Evolutionary conservation across 1,140 invertebrate genomes (phyloP), one percentile per base, ranked within the genome.

Genomic region (Macrostomum lignano): DNA sequence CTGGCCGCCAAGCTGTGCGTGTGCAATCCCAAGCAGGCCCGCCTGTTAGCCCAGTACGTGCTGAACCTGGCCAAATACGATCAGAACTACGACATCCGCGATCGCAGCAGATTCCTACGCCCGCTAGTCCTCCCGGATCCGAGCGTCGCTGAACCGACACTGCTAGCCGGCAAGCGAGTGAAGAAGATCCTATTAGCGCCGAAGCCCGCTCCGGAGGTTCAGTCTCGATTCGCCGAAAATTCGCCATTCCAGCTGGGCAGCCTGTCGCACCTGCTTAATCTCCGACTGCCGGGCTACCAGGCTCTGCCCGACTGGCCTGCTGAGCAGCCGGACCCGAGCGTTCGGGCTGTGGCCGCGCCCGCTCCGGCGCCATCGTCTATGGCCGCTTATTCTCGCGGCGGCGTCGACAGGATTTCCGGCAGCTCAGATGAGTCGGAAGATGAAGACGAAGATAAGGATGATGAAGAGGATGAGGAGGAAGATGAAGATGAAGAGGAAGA

Each of bases 1-100:
- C 60, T 96, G 36, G 78, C 84, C 3, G 73, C 84, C 0, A 94
- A 94, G 52, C 61, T 98, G 13, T 84, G 70, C 42, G 59, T 91
- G 13, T 79, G 71, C 7, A 86, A 88, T 60, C 66, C 71, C 1
- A 65, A 71, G 43, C 78, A 86, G 58, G 82, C 77, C 0, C 66
- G 68, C 36, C 58, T 77, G 5, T 62, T 94, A 23, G 79, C 78
- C 48, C 74, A 79, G 46, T 96, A 98, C 55, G 71, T 94, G 3
- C 74, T 94, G 39, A 81, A 81, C 47, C 60, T 96, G 44, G 86
- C 91, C 1, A 77, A 84, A 44, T 98, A 94, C 52, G 91, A 98
- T 62, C 70, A 73, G 32, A 91, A 82, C 55, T 96, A 98, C 49
- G 88, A 96, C 58, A 84, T 96, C 24, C 62, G 91, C 23, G 91